phyloP scores from a whole-genome alignment of 2,888 invertebrate species.

The Lasioglossum figueresi region DNA sequence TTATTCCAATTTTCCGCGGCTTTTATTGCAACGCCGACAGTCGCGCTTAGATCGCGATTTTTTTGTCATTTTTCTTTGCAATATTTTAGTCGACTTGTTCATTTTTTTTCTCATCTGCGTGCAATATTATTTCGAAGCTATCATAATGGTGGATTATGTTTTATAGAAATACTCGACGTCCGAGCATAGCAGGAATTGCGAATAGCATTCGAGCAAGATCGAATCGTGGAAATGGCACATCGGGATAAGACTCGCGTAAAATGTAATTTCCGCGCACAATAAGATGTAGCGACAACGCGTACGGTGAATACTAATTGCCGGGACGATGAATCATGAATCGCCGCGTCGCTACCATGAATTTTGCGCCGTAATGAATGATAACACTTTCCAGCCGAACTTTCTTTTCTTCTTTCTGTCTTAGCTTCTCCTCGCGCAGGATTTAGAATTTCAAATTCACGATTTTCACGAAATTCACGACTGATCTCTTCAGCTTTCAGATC shows the following conservation, averaged over 20 bases:
- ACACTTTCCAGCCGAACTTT: constrained; percentile 20
- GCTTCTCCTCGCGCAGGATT: background rate
- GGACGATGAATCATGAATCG: constrained; percentile 59
- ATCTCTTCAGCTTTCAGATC: too few species aligned
- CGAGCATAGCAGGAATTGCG: background rate
- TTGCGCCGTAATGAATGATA: constrained; percentile 23
- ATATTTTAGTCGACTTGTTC: too few species aligned
- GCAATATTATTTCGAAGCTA: too few species aligned
- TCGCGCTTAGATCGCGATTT: background rate
- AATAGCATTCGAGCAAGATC: constrained; percentile 18
- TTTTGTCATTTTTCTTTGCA: background rate
- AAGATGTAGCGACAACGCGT: constrained; percentile 64
- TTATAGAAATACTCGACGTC: background rate
- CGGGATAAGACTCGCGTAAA: constrained; percentile 57
- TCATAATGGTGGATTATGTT: background rate
- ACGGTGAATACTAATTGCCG: constrained; percentile 60
- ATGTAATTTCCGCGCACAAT: constrained; percentile 68
- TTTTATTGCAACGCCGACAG: background rate
- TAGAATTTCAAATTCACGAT: background rate
- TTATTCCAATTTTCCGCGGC: background rate
- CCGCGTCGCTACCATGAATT: constrained; percentile 24
- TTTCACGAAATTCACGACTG: too few species aligned
- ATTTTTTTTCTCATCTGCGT: too few species aligned
- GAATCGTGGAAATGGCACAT: constrained; percentile 38
- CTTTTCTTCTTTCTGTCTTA: constrained; percentile 12